These are phyloP conservation scores for Leptura quadrifasciata DNA, from an alignment of 2,888 invertebrate species.

Conservation along the genomic window DNA sequence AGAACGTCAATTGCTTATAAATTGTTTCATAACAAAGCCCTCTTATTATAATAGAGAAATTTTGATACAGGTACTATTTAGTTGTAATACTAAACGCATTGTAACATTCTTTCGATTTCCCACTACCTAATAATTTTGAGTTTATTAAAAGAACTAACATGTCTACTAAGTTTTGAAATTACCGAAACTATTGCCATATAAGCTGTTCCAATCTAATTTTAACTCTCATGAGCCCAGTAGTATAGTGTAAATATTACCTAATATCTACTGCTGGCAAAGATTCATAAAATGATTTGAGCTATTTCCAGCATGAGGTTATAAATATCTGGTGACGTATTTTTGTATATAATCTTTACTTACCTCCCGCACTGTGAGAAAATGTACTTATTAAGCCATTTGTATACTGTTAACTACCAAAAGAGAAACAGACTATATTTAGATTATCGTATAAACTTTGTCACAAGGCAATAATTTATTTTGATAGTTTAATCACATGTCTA, in stretches of 20 bases:
- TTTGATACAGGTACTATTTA: background rate
- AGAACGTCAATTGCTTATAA: no score
- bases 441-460: conserved; percentile 28
- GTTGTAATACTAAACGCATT: background rate
- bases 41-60: no score
- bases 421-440: conserved; percentile 57
- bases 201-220: conserved; percentile 59
- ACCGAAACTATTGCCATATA: conserved; percentile 59
- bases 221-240: conserved; percentile 41
- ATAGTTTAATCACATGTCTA: conserved; percentile 5
- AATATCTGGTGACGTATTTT: conserved; percentile 58
- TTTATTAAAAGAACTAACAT: conserved; percentile 33
- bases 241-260: conserved; percentile 53
- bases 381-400: conserved; percentile 59
- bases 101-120: conserved; percentile 6
- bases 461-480: conserved; percentile 18
- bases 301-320: conserved; percentile 60
- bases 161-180: conserved; percentile 16
- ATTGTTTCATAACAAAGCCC: no score
- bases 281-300: conserved; percentile 52
- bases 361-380: conserved; percentile 54
- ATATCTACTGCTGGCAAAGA: conserved; percentile 52
- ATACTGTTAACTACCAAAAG: conserved; percentile 32
- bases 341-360: conserved; percentile 53
- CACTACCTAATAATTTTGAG: conserved; percentile 11